Conservation (phyloP, 2,888 invertebrate species). For the Chydorus sphaericus region DNA sequence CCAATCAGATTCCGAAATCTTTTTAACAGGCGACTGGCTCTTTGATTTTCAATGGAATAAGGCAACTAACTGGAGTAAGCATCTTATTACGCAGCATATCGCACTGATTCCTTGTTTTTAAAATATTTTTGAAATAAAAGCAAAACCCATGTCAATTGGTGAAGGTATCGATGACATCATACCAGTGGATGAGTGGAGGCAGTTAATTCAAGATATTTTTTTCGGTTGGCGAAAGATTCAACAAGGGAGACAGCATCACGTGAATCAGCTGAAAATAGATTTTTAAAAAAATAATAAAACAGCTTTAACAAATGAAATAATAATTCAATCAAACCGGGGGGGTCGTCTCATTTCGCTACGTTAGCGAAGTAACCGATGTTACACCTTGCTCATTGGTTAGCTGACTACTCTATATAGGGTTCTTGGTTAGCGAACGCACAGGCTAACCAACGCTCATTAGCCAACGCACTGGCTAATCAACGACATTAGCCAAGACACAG, state of each 20-base stretch:
- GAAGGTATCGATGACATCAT: not conserved
- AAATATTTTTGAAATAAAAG: not conserved
- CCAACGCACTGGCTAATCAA: too few relatives aligned
- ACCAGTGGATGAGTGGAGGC: not conserved
- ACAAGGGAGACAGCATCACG: not conserved
- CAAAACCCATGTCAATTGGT: not conserved
- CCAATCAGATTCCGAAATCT: constrained; percentile 2
- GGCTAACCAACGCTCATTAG: too few relatives aligned
- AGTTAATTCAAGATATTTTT: not conserved
- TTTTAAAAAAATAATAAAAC: too few relatives aligned
- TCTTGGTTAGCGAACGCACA: too few relatives aligned
- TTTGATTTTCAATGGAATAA: not conserved
- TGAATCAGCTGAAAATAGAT: too few relatives aligned
- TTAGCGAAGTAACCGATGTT: too few relatives aligned
- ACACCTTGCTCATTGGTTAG: too few relatives aligned
- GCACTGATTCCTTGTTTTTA: not conserved
- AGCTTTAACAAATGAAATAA: too few relatives aligned
- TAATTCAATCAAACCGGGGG: too few relatives aligned
- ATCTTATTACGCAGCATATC: not conserved
- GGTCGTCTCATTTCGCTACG: too few relatives aligned
- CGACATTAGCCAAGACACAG: too few relatives aligned
- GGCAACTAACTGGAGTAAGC: not conserved
- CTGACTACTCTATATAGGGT: too few relatives aligned
- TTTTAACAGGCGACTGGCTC: not conserved
- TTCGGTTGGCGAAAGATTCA: not conserved